Percentiles rank a stretch among this genome's conserved stretches.
Conservation (phyloP, 92 coral and sea anemone species). For the Actinostola sp. region DNA sequence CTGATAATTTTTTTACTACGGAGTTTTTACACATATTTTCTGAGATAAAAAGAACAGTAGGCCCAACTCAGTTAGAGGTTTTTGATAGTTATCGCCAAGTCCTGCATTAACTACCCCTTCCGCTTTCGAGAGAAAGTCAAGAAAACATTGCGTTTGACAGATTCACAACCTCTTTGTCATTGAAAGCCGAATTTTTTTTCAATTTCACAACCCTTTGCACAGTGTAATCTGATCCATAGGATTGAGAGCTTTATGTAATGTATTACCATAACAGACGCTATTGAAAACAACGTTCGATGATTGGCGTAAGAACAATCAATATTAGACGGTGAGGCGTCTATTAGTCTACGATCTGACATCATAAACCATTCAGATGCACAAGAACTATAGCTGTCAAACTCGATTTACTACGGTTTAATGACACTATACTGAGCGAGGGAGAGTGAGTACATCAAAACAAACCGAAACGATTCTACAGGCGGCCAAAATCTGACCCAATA, state of each 20-base stretch:
- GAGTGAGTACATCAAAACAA: constrained; percentile 12
- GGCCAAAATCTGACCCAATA: constrained; percentile 7
- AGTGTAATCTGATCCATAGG: constrained; percentile 51
- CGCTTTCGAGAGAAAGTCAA: neutral
- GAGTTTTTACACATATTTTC: constrained; percentile 5
- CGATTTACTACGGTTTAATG: constrained; percentile 40
- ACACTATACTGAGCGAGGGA: constrained; percentile 48
- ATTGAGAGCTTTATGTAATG: constrained; percentile 59
- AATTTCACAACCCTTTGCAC: constrained; percentile 22
- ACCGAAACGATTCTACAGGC: neutral
- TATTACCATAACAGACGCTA: constrained; percentile 82
- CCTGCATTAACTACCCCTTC: neutral
- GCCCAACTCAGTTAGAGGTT: neutral
- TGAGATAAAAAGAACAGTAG: neutral
- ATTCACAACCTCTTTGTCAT: constrained; percentile 14
- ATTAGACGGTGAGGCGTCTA: constrained; percentile 62
- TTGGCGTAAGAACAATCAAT: constrained; percentile 64
- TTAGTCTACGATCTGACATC: constrained; percentile 66
- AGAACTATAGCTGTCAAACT: constrained; percentile 62
- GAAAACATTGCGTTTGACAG: constrained; percentile 10
- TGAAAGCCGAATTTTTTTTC: constrained; percentile 18
- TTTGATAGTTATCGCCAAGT: neutral
- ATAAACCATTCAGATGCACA: constrained; percentile 40
- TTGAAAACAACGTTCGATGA: constrained; percentile 51
- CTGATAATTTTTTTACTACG: neutral